Percentiles rank a stretch among this genome's conserved stretches.
These are phyloP conservation scores for Ceratina australensis DNA, from an alignment of 1,140 invertebrate species.

Conservation along the genomic window DNA sequence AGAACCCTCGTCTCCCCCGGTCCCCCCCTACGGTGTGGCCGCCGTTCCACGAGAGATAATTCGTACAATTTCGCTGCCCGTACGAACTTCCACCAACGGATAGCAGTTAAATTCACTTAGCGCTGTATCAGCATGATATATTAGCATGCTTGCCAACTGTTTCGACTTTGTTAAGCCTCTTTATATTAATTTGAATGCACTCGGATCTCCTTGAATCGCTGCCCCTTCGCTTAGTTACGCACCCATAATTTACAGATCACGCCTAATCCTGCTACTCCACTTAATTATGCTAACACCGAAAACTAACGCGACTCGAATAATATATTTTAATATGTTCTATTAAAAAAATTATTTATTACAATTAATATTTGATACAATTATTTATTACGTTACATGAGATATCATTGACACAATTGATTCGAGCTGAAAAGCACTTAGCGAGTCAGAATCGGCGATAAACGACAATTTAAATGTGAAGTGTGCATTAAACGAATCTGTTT, in stretches of 20 bases:
- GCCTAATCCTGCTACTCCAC: neutral
- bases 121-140: conserved; percentile 40
- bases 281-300: too few relatives aligned
- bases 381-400: too few relatives aligned
- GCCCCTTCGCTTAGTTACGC: neutral
- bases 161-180: conserved; percentile 37
- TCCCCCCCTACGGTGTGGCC: too few relatives aligned
- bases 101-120: conserved; percentile 45
- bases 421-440: neutral
- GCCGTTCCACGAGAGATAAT: conserved; percentile 21
- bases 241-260: neutral
- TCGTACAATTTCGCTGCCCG: conserved; percentile 35
- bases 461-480: neutral
- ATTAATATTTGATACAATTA: too few relatives aligned
- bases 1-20: too few relatives aligned
- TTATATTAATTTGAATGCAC: conserved; percentile 34
- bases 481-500: neutral
- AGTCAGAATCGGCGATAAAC: neutral
- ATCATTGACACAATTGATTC: too few relatives aligned
- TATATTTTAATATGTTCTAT: neutral
- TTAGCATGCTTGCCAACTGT: conserved; percentile 37
- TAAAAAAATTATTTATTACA: too few relatives aligned
- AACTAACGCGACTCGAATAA: too few relatives aligned
- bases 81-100: neutral
- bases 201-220: neutral